phyloP scores from a whole-genome alignment of 37 sponge, comb jelly and placozoan species.

The Geodia barretti region DNA sequence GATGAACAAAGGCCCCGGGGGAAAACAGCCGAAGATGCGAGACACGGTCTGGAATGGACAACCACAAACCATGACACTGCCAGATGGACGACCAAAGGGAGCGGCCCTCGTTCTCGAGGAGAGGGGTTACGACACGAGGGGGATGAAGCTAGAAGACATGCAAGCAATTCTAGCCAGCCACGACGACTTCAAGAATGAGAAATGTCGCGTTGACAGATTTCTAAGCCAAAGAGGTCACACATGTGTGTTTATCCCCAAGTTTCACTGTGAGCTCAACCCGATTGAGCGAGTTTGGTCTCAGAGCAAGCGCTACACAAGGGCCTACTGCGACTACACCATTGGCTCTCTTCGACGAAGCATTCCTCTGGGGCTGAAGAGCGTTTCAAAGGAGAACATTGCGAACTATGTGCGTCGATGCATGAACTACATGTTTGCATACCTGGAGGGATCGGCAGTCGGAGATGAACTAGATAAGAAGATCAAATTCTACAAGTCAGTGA shows the following conservation, averaged over 20 bases:
- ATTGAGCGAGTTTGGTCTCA: conserved; percentile 30
- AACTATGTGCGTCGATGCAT: conserved; percentile 14
- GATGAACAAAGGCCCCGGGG: conserved; percentile 2
- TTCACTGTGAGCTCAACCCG: conserved; percentile 30
- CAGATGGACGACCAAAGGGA: conserved; percentile 11
- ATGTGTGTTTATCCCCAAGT: conserved; percentile 18
- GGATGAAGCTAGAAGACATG: conserved; percentile 17
- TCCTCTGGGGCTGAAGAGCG: conserved; percentile 1
- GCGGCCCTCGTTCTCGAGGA: conserved; percentile 2
- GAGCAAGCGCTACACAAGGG: conserved; percentile 16
- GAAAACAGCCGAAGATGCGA: conserved; percentile 11
- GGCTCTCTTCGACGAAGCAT: background rate
- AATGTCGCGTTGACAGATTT: background rate
- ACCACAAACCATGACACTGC: conserved; percentile 5
- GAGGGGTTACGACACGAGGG: conserved; percentile 4
- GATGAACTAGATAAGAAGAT: conserved; percentile 6
- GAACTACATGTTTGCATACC: conserved; percentile 26
- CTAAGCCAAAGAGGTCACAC: background rate
- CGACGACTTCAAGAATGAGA: conserved; percentile 19
- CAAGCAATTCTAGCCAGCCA: background rate
- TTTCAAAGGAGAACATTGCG: conserved; percentile 5
- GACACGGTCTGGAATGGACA: background rate
- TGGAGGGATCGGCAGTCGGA: background rate
- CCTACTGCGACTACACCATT: conserved; percentile 16
- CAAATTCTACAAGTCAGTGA: background rate